Evolutionary conservation across 2,888 invertebrate genomes (phyloP), one percentile per base, ranked within the genome.

Genomic region (Colletes collaris): DNA sequence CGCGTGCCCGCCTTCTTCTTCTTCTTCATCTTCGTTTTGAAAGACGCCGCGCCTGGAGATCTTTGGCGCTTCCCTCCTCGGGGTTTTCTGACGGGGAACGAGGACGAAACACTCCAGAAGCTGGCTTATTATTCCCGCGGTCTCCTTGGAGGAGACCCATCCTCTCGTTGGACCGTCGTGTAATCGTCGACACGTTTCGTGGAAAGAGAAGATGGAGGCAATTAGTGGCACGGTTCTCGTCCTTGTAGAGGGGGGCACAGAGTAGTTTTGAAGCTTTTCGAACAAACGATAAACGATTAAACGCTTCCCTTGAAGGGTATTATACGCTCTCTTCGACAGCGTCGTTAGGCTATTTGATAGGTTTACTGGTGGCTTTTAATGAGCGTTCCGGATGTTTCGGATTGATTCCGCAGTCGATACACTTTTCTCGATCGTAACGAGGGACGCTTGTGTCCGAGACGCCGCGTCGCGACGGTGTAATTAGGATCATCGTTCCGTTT

Each of bases 101-200:
- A 52, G 50, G 44, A 59, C 46, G 58, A 46, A 0, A 55, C 37
- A 37, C 78, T 60, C 19, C 11, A 35, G n/a, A 83, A 65, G 86
- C 86, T 81, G 81, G 90, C 90, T 91, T 91, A 91, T 91, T 91
- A 91, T 90, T 89, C 88, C 88, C 86, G 85, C 87, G 87, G 87
- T 89, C 88, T 87, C 77, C 83, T 84, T 81, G 87, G 83, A 86
- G 76, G 53, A 60, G 64, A 56, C 49, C 74, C 66, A 60, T 44
- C 73, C 72, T 56, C 71, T 44, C 67, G 60, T 37, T 67, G 71
- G 69, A 55, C 40, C 35, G 44, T 66, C 86, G 79, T 81, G 89
- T 83, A 88, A 88, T 88, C 84, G 82, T 86, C 82, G 86, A 86
- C 84, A 86, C 84, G 78, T 84, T 79, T 76, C 77, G 77, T 75